Conservation (phyloP, 2,797 vertebrate genomes). For the Mycteria americana region DNA sequence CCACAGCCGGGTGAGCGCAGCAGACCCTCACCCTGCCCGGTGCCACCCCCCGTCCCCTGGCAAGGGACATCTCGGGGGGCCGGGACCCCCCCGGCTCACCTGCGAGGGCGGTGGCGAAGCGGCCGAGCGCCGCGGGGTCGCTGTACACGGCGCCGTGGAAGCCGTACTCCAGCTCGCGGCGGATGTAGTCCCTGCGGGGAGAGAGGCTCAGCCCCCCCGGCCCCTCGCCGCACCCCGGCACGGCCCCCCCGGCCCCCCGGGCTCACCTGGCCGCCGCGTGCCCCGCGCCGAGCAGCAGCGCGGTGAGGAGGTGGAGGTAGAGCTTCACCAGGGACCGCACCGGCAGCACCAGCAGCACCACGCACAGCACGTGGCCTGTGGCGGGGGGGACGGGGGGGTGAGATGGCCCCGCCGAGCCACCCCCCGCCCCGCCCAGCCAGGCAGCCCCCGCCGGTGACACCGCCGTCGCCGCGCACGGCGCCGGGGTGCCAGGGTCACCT, state of each 20-base stretch:
- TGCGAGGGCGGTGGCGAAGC: constrained; percentile 80
- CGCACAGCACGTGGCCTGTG: constrained; percentile 82
- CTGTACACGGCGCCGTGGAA: constrained; percentile 75
- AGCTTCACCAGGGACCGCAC: constrained; percentile 83
- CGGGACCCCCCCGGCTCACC: constrained; percentile 23
- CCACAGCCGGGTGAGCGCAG: background rate
- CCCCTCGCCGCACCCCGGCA: background rate
- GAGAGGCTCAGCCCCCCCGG: background rate
- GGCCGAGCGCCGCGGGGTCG: constrained; percentile 75
- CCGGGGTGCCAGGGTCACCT: background rate
- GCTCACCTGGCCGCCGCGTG: constrained; percentile 85
- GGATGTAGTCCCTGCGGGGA: constrained; percentile 79
- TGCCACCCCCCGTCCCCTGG: background rate
- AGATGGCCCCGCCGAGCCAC: background rate
- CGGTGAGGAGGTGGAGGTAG: constrained; percentile 83
- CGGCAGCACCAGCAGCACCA: constrained; percentile 80
- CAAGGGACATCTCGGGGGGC: background rate
- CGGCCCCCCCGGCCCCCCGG: background rate
- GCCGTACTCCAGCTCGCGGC: constrained; percentile 73
- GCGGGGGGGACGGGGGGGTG: background rate
- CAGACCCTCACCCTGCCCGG: background rate
- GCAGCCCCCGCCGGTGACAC: background rate
- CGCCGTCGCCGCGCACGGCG: fast-evolving
- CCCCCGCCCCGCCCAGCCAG: background rate
- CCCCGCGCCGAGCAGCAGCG: constrained; percentile 80